Conservation (phyloP, 1,140 invertebrate species). For the Eriocheir sinensis region DNA sequence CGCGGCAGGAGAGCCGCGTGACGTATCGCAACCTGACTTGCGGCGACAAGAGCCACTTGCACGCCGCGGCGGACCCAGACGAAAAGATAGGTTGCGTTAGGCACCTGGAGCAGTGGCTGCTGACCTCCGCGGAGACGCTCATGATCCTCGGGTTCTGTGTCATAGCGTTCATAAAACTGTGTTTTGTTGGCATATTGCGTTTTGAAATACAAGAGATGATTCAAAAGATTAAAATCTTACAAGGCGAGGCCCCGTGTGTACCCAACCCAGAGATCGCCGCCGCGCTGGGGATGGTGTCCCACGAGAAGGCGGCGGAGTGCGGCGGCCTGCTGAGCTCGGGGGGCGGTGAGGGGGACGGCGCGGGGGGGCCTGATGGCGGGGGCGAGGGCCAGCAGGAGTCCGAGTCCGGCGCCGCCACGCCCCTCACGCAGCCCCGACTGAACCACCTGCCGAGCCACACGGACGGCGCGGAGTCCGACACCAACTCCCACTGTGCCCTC, state of each 20-base stretch:
- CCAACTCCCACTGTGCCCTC: constrained; percentile 86
- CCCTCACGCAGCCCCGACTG: constrained; percentile 72
- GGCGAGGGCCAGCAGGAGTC: constrained; percentile 46
- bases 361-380: constrained; percentile 29
- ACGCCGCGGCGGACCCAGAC: not conserved
- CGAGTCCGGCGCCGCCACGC: constrained; percentile 68
- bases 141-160: constrained; percentile 94
- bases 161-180: constrained; percentile 93
- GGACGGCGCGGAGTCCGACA: constrained; percentile 85
- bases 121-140: constrained; percentile 89
- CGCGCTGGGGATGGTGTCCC: constrained; percentile 79
- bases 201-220: constrained; percentile 85
- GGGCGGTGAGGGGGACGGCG: constrained; percentile 50
- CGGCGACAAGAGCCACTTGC: constrained; percentile 7
- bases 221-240: constrained; percentile 89
- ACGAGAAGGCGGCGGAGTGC: constrained; percentile 63
- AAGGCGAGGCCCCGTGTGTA: constrained; percentile 81
- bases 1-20: not conserved
- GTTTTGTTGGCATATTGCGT: constrained; percentile 92
- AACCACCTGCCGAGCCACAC: constrained; percentile 81
- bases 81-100: constrained; percentile 86
- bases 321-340: constrained; percentile 60
- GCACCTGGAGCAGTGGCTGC: constrained; percentile 87
- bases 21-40: constrained; percentile 69
- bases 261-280: constrained; percentile 80